Conservation (phyloP, 2,113 vertebrate species). For the Tiliqua scincoides region DNA sequence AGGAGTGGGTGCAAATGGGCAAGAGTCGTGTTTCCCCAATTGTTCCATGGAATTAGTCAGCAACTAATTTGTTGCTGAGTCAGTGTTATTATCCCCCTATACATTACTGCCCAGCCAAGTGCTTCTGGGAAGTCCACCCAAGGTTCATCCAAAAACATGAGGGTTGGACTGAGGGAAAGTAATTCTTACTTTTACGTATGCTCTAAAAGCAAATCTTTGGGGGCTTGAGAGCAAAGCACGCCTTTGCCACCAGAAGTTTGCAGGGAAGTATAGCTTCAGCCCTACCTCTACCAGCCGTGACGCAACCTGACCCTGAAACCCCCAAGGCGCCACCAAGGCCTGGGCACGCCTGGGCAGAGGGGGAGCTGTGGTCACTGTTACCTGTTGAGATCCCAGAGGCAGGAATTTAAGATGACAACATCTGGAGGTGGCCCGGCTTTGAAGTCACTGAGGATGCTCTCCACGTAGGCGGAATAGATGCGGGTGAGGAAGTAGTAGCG, state of each 20-base stretch:
- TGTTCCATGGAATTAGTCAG: too few species aligned
- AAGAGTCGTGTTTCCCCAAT: too few species aligned
- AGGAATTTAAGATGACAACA: constrained; percentile 85
- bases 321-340: neutral
- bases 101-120: too few species aligned
- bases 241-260: neutral
- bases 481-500: constrained; percentile 86
- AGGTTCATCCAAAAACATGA: neutral
- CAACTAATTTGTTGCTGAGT: too few species aligned
- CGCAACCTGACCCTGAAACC: neutral
- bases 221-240: neutral
- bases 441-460: constrained; percentile 81
- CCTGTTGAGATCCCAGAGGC: constrained; percentile 90
- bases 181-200: neutral
- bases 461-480: constrained; percentile 79
- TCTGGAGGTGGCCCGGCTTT: constrained; percentile 77
- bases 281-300: too few species aligned
- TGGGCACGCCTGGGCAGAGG: neutral
- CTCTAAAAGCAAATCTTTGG: neutral
- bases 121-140: too few species aligned
- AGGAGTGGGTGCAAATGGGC: too few species aligned
- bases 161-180: too few species aligned
- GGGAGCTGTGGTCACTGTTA: constrained; percentile 35
- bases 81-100: too few species aligned
- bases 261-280: neutral